Evolutionary conservation across 2,888 invertebrate species (phyloP).

Genomic region (Nasonovia ribisnigri): DNA sequence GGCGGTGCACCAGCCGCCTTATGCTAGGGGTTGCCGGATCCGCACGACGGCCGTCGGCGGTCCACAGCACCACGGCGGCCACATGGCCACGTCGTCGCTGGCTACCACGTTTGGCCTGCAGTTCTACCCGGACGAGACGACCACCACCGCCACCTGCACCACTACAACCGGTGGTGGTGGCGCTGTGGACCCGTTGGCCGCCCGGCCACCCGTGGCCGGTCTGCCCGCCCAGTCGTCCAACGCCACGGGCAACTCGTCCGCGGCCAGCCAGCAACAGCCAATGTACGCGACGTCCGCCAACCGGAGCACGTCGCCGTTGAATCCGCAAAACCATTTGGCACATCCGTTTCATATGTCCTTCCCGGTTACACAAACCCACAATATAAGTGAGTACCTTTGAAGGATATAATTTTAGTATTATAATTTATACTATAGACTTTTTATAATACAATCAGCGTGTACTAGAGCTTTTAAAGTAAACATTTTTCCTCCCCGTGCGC

Average conservation of each 20-base stretch:
- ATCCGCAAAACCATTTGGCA: slow-evolving; percentile 71
- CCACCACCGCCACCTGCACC: slow-evolving; percentile 69
- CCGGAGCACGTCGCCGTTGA: slow-evolving; percentile 62
- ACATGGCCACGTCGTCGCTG: slow-evolving; percentile 66
- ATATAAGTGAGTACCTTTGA: slow-evolving; percentile 71
- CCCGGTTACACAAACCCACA: slow-evolving; percentile 73
- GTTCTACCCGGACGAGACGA: slow-evolving; percentile 72
- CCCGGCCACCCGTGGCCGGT: slow-evolving; percentile 69
- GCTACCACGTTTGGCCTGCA: slow-evolving; percentile 76
- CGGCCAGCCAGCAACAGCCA: slow-evolving; percentile 53
- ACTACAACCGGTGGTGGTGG: slow-evolving; percentile 71
- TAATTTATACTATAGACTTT: not conserved
- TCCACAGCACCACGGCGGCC: slow-evolving; percentile 67
- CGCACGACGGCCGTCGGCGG: slow-evolving; percentile 62
- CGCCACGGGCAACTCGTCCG: slow-evolving; percentile 26
- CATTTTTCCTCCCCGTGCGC: not conserved
- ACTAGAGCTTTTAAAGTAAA: not conserved
- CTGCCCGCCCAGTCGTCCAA: slow-evolving; percentile 61
- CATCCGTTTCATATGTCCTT: slow-evolving; percentile 69
- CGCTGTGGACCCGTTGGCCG: slow-evolving; percentile 68
- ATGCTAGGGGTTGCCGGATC: slow-evolving; percentile 63
- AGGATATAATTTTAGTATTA: not conserved
- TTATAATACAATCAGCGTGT: not conserved
- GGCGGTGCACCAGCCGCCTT: slow-evolving; percentile 66
- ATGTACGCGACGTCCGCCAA: slow-evolving; percentile 63